phyloP scores from a whole-genome alignment of 2,888 invertebrate genomes.

The Synanthedon myopaeformis region DNA sequence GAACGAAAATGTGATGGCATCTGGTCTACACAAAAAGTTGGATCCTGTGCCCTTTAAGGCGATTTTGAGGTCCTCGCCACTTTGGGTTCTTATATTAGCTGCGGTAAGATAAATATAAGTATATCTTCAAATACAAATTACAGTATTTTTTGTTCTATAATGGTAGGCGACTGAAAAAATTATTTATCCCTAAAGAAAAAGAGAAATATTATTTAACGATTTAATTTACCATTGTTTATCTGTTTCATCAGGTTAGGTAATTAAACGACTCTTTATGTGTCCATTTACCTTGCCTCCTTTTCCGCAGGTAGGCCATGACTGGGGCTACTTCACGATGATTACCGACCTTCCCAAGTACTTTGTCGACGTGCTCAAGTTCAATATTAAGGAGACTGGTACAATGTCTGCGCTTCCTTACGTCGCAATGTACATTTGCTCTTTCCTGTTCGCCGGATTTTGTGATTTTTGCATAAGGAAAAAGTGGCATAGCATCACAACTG shows the following conservation, averaged over 20 bases:
- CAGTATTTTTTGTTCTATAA: too few relatives aligned
- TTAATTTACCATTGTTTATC: too few relatives aligned
- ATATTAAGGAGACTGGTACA: conserved; percentile 73
- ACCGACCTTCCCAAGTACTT: conserved; percentile 78
- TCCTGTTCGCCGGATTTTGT: conserved; percentile 72
- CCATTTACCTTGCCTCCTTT: background rate
- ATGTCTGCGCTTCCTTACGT: conserved; percentile 75
- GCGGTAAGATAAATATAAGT: conserved; percentile 52
- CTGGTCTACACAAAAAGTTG: conserved; percentile 63
- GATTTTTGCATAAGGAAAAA: conserved; percentile 73
- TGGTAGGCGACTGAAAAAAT: too few relatives aligned
- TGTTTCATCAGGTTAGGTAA: too few relatives aligned
- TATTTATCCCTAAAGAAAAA: background rate
- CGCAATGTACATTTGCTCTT: conserved; percentile 73
- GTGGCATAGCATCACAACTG: conserved; percentile 67
- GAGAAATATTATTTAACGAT: too few relatives aligned
- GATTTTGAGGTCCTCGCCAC: conserved; percentile 72
- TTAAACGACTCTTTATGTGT: background rate
- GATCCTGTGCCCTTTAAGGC: conserved; percentile 77
- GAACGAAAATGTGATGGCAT: conserved; percentile 63
- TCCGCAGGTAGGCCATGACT: conserved; percentile 73
- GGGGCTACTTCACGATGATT: conserved; percentile 77
- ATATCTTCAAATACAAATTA: too few relatives aligned
- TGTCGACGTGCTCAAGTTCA: conserved; percentile 73
- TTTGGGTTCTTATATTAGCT: conserved; percentile 79